Evolutionary conservation across 2,797 vertebrate species (phyloP).

Genomic region (Enteromius treurensis): DNA sequence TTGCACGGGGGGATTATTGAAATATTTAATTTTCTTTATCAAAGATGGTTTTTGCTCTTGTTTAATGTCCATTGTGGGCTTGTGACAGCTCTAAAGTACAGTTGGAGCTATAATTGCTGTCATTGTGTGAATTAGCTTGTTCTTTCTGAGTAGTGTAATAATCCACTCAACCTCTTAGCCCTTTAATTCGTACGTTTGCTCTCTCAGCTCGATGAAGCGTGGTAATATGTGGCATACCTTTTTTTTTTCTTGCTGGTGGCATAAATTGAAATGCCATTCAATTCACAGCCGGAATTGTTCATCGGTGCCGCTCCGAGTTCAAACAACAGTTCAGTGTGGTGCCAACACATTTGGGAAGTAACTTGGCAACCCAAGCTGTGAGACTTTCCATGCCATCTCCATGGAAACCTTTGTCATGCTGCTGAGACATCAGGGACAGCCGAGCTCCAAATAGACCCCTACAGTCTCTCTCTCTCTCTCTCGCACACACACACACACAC

Average conservation of each 20-base stretch:
- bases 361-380: slow-evolving; percentile 64
- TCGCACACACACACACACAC: neutral
- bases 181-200: neutral
- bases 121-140: slow-evolving; percentile 24
- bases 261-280: neutral
- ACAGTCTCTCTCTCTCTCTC: neutral
- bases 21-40: neutral
- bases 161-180: slow-evolving; percentile 33
- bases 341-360: slow-evolving; percentile 59
- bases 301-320: neutral
- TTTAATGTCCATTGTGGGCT: neutral
- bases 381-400: slow-evolving; percentile 73
- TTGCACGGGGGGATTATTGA: neutral
- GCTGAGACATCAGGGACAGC: slow-evolving; percentile 56
- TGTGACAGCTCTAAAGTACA: neutral
- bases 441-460: slow-evolving; percentile 41
- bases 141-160: slow-evolving; percentile 14
- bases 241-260: slow-evolving; percentile 12
- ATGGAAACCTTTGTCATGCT: slow-evolving; percentile 75
- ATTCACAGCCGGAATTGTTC: neutral
- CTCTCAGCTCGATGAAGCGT: neutral
- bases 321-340: slow-evolving; percentile 40
- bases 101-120: slow-evolving; percentile 10
- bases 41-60: neutral
- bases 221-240: neutral